These are phyloP conservation scores for Macrophya annulata DNA, from an alignment of 2,888 invertebrate species.

Conservation along the genomic window DNA sequence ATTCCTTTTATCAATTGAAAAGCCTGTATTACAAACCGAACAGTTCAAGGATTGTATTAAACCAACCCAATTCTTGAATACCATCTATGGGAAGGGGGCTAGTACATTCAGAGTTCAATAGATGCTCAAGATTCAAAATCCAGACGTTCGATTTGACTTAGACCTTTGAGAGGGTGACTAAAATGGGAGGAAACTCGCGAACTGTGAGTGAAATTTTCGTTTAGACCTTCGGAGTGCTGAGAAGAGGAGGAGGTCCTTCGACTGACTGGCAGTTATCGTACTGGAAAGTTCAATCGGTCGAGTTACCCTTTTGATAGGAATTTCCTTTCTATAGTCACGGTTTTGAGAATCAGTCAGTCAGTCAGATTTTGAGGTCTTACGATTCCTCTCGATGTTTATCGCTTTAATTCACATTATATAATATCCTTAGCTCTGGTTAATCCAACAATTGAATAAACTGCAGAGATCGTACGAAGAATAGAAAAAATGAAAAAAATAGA, in stretches of 20 bases:
- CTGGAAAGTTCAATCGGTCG: conserved; percentile 21
- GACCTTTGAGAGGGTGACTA: not conserved
- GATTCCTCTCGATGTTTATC: not conserved
- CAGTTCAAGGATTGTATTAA: not conserved
- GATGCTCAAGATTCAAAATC: conserved; percentile 4
- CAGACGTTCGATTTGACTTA: conserved; percentile 15
- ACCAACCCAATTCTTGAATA: conserved; percentile 19
- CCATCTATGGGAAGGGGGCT: not conserved
- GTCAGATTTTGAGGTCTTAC: not conserved
- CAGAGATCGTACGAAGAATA: not conserved
- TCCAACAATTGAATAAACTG: not conserved
- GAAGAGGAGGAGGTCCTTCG: not conserved
- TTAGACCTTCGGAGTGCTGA: not conserved
- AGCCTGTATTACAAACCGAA: not conserved
- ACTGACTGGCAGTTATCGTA: conserved; percentile 22
- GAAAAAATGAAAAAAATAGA: not conserved
- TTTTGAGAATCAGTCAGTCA: not conserved
- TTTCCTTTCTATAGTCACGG: conserved; percentile 5
- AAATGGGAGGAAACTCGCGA: not conserved
- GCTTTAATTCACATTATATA: not conserved
- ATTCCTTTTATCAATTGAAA: not conserved
- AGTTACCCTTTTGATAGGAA: conserved; percentile 26
- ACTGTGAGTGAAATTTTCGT: not conserved
- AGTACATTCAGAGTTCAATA: conserved; percentile 10
- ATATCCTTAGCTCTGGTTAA: not conserved